phyloP scores from a whole-genome alignment of 2,888 invertebrate genomes.

The Parnassius glacialis region DNA sequence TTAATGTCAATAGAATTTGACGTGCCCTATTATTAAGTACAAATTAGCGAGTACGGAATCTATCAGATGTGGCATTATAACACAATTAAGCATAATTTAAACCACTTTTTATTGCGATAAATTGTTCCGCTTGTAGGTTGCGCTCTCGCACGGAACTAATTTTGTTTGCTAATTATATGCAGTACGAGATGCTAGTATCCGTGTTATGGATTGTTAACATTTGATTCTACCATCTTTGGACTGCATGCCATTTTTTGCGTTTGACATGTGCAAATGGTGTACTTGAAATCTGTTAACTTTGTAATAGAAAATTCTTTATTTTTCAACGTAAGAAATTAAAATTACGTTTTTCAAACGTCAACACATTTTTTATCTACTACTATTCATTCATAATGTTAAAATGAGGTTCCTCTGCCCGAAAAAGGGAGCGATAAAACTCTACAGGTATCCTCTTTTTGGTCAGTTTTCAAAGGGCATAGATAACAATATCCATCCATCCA shows the following conservation, averaged over 20 bases:
- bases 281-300: too few relatives aligned
- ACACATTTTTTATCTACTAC: too few relatives aligned
- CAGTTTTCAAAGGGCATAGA: too few relatives aligned
- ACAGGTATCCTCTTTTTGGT: too few relatives aligned
- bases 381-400: too few relatives aligned
- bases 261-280: background rate
- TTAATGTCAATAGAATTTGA: slow-evolving; percentile 47
- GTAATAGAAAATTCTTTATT: too few relatives aligned
- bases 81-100: slow-evolving; percentile 56
- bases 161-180: slow-evolving; percentile 26
- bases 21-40: slow-evolving; percentile 47
- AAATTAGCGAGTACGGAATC: slow-evolving; percentile 54
- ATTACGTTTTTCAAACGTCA: too few relatives aligned
- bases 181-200: background rate
- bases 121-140: slow-evolving; percentile 39
- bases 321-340: too few relatives aligned
- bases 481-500: too few relatives aligned
- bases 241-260: background rate
- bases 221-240: background rate
- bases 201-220: slow-evolving; percentile 5
- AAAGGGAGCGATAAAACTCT: too few relatives aligned
- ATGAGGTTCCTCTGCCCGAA: too few relatives aligned
- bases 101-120: slow-evolving; percentile 49
- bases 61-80: slow-evolving; percentile 54
- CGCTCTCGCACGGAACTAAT: slow-evolving; percentile 40